A percentile compares a stretch with the other conserved stretches of the same genome.
phyloP scores from a whole-genome alignment of 2,888 invertebrate species.

The Panzeria rudis region DNA sequence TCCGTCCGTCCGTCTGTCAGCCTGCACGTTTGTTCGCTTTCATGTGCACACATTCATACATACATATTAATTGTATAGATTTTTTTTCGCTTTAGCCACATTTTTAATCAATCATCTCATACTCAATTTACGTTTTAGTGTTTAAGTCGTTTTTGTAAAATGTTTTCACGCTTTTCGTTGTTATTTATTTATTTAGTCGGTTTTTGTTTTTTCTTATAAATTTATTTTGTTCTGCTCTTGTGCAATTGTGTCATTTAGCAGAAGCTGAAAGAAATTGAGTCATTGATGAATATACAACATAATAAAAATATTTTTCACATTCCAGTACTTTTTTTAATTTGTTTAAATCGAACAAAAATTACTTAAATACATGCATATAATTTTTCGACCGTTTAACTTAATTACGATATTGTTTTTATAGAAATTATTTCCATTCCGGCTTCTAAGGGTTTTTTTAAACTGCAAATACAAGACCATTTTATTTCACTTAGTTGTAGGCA shows the following conservation, averaged over 20 bases:
- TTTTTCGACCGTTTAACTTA: too few species aligned
- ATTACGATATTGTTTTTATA: too few species aligned
- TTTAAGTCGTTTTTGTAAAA: constrained; percentile 62
- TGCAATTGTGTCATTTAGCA: constrained; percentile 35
- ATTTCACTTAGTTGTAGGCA: too few species aligned
- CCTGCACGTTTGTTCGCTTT: not conserved
- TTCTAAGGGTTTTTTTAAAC: too few species aligned
- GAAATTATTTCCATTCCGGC: too few species aligned
- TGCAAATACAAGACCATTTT: too few species aligned
- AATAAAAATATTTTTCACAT: not conserved
- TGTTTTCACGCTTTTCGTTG: constrained; percentile 66
- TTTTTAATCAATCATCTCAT: constrained; percentile 70
- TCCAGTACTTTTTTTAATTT: not conserved
- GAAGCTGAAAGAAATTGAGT: constrained; percentile 11
- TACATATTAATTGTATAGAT: constrained; percentile 2
- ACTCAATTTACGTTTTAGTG: constrained; percentile 61
- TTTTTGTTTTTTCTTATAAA: not conserved
- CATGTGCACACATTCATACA: not conserved
- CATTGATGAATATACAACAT: not conserved
- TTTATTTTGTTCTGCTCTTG: constrained; percentile 16
- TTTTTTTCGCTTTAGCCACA: constrained; percentile 44
- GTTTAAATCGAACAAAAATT: too few species aligned
- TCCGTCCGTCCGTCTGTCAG: not conserved
- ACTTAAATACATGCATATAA: too few species aligned
- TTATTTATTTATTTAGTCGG: constrained; percentile 48